Percentiles rank a stretch among this genome's conserved stretches.
Conservation (phyloP, 2,888 invertebrate species). For the Eupithecia pulchellata region DNA sequence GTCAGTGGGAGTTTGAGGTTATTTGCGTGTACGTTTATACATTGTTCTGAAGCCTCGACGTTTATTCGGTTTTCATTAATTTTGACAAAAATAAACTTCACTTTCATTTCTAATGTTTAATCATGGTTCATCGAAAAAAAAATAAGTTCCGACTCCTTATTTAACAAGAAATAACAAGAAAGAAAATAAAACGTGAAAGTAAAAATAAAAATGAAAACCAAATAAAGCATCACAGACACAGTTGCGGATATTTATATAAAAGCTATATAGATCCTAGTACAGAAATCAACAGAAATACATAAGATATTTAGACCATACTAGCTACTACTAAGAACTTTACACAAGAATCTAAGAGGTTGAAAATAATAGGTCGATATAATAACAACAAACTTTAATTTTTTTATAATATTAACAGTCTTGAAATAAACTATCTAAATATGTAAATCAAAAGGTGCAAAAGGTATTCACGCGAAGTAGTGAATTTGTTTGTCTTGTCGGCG, state of each 20-base stretch:
- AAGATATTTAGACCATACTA: background rate
- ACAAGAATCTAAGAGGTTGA: conserved; percentile 23
- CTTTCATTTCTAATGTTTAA: background rate
- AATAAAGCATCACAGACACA: conserved; percentile 33
- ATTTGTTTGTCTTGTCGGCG: conserved; percentile 74
- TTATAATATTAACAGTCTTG: conserved; percentile 40
- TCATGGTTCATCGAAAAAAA: background rate
- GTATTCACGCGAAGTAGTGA: conserved; percentile 68
- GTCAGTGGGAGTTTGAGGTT: conserved; percentile 58
- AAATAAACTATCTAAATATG: conserved; percentile 38
- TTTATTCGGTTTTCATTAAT: conserved; percentile 32
- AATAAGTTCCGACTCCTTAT: background rate
- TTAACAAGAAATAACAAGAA: background rate
- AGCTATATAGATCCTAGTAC: background rate
- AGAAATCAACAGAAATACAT: background rate
- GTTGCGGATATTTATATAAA: conserved; percentile 37
- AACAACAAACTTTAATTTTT: conserved; percentile 36
- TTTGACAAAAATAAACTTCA: background rate
- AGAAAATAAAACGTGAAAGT: conserved; percentile 10
- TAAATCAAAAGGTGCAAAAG: conserved; percentile 28
- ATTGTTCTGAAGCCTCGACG: conserved; percentile 31
- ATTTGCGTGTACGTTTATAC: conserved; percentile 42
- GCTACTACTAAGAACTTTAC: conserved; percentile 7
- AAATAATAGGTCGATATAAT: conserved; percentile 28
- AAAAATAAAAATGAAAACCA: conserved; percentile 37